Percentiles rank a stretch among this genome's conserved stretches.
phyloP scores from a whole-genome alignment of 2,113 vertebrate genomes.

The Paramormyrops kingsleyae region DNA sequence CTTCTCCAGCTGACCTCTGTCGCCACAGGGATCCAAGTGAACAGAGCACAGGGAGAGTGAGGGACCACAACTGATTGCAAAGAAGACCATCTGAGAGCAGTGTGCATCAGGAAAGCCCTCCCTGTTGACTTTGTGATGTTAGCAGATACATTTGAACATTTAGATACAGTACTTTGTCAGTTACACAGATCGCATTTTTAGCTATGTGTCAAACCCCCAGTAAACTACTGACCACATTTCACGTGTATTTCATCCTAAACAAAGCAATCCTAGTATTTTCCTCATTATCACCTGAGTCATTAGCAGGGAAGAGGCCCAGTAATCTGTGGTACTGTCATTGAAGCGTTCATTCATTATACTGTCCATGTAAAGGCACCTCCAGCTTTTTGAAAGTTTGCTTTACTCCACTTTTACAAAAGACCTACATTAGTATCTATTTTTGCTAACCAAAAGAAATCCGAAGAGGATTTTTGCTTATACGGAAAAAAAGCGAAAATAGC shows the following conservation, averaged over 20 bases:
- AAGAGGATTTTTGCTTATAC: background rate
- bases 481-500: background rate
- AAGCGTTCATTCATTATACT: background rate
- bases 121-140: background rate
- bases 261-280: background rate
- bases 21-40: background rate
- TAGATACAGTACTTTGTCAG: background rate
- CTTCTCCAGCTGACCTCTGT: background rate
- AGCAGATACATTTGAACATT: background rate
- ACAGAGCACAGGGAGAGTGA: background rate
- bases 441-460: background rate
- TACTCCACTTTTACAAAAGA: background rate
- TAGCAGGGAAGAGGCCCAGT: background rate
- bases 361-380: background rate
- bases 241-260: background rate
- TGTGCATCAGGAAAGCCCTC: background rate
- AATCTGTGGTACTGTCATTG: background rate
- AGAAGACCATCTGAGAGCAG: background rate
- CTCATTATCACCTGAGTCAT: background rate
- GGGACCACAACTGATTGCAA: background rate
- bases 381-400: background rate
- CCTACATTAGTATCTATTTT: background rate
- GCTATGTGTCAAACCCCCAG: background rate
- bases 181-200: background rate
- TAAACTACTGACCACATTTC: background rate